Evolutionary conservation across 2,888 invertebrate genomes (phyloP).

Genomic region (Parnassius smintheus): DNA sequence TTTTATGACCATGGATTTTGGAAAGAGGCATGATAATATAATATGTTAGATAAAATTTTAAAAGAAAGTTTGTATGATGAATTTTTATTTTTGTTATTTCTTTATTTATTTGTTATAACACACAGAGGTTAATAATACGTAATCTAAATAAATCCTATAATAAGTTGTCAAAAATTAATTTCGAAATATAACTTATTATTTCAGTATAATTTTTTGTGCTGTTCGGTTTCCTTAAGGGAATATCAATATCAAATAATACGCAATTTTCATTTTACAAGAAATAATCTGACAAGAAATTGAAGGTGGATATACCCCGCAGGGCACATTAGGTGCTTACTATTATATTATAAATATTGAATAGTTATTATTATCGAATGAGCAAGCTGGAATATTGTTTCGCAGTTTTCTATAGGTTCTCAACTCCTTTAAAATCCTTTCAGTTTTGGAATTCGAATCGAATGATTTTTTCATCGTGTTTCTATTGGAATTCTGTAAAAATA

Average conservation of each 20-base stretch:
- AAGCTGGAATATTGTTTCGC: slow-evolving; percentile 60
- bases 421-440: slow-evolving; percentile 17
- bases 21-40: too few relatives aligned
- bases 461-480: background rate
- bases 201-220: background rate
- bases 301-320: slow-evolving; percentile 41
- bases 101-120: too few relatives aligned
- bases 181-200: background rate
- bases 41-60: too few relatives aligned
- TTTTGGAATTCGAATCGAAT: slow-evolving; percentile 11
- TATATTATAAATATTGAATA: too few relatives aligned
- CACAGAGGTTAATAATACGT: too few relatives aligned
- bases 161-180: too few relatives aligned
- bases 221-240: background rate
- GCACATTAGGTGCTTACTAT: slow-evolving; percentile 53
- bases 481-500: background rate
- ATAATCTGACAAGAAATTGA: slow-evolving; percentile 50
- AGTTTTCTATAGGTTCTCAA: slow-evolving; percentile 55
- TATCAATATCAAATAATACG: background rate
- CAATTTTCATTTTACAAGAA: slow-evolving; percentile 41
- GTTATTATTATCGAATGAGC: slow-evolving; percentile 61
- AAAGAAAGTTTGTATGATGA: too few relatives aligned
- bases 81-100: too few relatives aligned
- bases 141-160: too few relatives aligned
- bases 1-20: too few relatives aligned